Percentiles rank a stretch among this genome's conserved stretches.
phyloP scores from a whole-genome alignment of 2,797 vertebrate genomes.

The Potorous gilbertii region DNA sequence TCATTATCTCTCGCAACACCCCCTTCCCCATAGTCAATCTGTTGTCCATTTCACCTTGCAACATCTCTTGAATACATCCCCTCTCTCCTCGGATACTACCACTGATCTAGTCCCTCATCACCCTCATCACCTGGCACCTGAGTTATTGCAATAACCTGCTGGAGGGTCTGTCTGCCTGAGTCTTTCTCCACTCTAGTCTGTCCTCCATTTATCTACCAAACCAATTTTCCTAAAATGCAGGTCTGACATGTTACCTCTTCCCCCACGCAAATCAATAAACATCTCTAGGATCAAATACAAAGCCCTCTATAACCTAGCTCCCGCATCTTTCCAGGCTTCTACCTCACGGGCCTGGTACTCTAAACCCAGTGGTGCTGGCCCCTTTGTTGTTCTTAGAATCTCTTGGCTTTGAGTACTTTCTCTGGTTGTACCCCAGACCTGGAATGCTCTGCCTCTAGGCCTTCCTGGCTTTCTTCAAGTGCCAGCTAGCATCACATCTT shows the following conservation, averaged over 20 bases:
- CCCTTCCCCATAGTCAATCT: too few species aligned
- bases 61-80: not conserved
- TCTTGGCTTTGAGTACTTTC: not conserved
- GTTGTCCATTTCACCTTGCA: not conserved
- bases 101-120: not conserved
- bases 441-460: not conserved
- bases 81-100: not conserved
- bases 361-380: not conserved
- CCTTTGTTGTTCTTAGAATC: not conserved
- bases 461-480: not conserved
- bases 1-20: not conserved
- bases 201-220: not conserved
- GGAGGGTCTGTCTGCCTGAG: not conserved
- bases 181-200: not conserved
- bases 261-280: not conserved
- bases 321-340: not conserved
- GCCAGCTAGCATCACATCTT: not conserved
- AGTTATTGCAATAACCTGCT: not conserved
- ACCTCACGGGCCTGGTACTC: not conserved
- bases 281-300: not conserved
- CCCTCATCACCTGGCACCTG: too few species aligned
- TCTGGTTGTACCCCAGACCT: not conserved
- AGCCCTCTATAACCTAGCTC: not conserved
- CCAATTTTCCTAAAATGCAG: not conserved
- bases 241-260: not conserved